Conservation (phyloP, 1,140 invertebrate species). For the Paraescarpia echinospica region DNA sequence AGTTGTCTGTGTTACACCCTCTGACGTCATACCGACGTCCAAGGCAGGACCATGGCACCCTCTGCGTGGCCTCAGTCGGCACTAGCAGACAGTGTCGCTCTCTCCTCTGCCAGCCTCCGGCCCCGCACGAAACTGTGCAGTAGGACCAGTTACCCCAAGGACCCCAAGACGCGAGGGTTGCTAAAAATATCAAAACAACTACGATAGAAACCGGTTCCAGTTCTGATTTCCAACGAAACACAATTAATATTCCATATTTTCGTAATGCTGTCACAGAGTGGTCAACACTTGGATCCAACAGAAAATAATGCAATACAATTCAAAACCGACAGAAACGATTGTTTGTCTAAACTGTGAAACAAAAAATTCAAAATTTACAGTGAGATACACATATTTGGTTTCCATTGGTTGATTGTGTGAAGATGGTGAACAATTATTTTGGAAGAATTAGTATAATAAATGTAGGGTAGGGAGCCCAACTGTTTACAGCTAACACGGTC, state of each 20-base stretch:
- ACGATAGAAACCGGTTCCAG: background rate
- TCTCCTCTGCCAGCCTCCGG: background rate
- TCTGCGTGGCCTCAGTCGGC: background rate
- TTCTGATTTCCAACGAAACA: background rate
- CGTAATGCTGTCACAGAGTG: too few species aligned
- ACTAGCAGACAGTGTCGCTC: background rate
- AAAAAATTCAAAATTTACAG: too few species aligned
- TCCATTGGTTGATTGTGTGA: too few species aligned
- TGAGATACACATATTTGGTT: too few species aligned
- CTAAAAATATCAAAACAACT: background rate
- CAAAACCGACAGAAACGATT: too few species aligned
- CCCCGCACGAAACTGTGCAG: background rate
- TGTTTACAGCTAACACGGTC: too few species aligned
- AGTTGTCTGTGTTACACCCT: background rate
- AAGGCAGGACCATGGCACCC: background rate
- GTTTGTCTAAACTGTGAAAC: too few species aligned
- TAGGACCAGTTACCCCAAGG: background rate
- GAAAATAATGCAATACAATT: too few species aligned
- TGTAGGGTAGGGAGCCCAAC: too few species aligned
- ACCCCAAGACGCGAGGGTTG: background rate
- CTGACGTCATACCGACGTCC: background rate
- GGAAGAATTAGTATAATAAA: too few species aligned
- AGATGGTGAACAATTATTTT: too few species aligned
- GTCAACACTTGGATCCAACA: too few species aligned
- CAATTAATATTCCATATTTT: background rate